These are phyloP conservation scores for Pandemis cinnamomeana DNA, from an alignment of 2,888 invertebrate species.

Conservation along the genomic window DNA sequence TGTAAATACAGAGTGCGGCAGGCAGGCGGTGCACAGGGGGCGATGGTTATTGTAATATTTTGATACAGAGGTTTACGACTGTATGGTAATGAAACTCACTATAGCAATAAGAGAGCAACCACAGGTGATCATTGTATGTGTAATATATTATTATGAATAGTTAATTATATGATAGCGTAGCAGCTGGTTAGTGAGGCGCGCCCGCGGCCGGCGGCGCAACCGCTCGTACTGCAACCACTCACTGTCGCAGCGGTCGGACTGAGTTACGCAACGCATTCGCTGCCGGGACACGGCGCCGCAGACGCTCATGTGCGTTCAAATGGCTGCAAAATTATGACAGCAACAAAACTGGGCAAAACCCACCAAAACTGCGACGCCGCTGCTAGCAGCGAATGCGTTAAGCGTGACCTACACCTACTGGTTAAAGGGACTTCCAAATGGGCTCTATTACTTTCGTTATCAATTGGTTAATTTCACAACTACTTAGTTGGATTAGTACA, in stretches of 20 bases:
- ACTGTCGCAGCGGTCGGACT: too few species aligned
- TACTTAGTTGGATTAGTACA: not conserved
- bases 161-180: constrained; percentile 47
- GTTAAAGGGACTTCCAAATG: not conserved
- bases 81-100: constrained; percentile 49
- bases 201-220: constrained; percentile 26
- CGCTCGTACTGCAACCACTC: too few species aligned
- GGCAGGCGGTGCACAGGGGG: constrained; percentile 59
- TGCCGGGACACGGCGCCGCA: too few species aligned
- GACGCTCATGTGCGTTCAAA: too few species aligned
- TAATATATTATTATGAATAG: constrained; percentile 58
- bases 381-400: too few species aligned
- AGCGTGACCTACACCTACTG: not conserved
- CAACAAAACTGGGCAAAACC: too few species aligned
- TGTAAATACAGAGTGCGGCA: constrained; percentile 64
- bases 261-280: too few species aligned
- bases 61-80: constrained; percentile 48
- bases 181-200: constrained; percentile 34
- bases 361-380: too few species aligned
- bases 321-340: too few species aligned
- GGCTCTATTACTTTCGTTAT: too few species aligned
- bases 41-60: constrained; percentile 47
- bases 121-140: constrained; percentile 62
- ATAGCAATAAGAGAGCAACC: constrained; percentile 75
- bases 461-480: too few species aligned